Evolutionary conservation across 2,888 invertebrate genomes (phyloP).

Genomic region (Nipponacmea schrenckii): DNA sequence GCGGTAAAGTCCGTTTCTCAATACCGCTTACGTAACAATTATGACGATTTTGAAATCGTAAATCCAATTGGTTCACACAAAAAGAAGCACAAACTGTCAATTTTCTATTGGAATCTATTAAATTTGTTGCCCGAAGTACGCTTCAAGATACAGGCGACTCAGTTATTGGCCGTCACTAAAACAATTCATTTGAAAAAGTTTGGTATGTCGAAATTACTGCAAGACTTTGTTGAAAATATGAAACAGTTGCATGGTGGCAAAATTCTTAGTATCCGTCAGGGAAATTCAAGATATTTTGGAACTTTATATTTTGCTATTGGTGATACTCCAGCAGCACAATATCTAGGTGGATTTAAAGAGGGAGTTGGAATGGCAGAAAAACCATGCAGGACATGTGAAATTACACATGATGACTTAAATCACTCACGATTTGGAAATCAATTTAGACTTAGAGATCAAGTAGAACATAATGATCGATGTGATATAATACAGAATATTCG

Average conservation of each 20-base stretch:
- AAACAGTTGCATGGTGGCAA: conserved; percentile 16
- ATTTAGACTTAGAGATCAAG: conserved; percentile 12
- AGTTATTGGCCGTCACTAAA: conserved; percentile 23
- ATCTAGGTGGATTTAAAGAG: conserved; percentile 31
- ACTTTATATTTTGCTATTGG: conserved; percentile 15
- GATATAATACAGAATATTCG: neutral
- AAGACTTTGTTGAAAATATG: conserved; percentile 21
- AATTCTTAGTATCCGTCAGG: neutral
- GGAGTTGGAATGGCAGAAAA: conserved; percentile 25
- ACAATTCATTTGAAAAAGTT: conserved; percentile 13
- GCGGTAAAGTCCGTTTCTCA: no score
- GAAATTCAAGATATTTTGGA: conserved; percentile 8
- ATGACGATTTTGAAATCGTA: conserved; percentile 22
- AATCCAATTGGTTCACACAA: conserved; percentile 21
- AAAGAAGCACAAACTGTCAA: conserved; percentile 25
- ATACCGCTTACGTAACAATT: no score
- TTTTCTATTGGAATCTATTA: conserved; percentile 21
- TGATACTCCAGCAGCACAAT: conserved; percentile 25
- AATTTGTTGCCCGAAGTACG: conserved; percentile 22
- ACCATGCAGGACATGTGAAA: conserved; percentile 27
- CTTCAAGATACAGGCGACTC: conserved; percentile 19
- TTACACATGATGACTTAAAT: conserved; percentile 7
- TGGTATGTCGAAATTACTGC: conserved; percentile 15
- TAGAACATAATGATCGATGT: conserved; percentile 25
- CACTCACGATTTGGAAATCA: neutral